Conservation (phyloP, 2,113 vertebrate genomes). For the Megaleporinus macrocephalus region DNA sequence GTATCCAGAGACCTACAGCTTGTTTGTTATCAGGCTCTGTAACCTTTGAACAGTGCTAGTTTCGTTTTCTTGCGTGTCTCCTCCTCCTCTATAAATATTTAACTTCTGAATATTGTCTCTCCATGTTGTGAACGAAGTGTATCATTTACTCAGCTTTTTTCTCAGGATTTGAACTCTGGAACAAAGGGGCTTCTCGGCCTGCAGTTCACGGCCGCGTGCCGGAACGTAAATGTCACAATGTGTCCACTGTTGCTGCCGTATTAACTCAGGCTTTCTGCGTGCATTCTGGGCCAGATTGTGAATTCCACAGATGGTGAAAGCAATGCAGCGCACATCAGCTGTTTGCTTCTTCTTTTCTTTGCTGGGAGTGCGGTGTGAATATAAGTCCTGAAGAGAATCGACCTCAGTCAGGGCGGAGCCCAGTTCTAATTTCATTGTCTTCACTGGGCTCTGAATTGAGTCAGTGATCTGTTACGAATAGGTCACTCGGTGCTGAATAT, state of each 20-base stretch:
- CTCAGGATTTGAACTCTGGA: constrained; percentile 59
- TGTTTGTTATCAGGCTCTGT: constrained; percentile 5
- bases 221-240: constrained; percentile 67
- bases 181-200: constrained; percentile 69
- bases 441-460: constrained; percentile 65
- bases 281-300: constrained; percentile 51
- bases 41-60: not conserved
- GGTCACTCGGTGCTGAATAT: constrained; percentile 73
- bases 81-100: constrained; percentile 50
- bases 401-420: constrained; percentile 47
- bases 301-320: constrained; percentile 23
- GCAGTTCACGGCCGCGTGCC: constrained; percentile 45
- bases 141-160: constrained; percentile 58
- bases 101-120: constrained; percentile 13
- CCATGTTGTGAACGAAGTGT: constrained; percentile 39
- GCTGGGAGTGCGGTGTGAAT: not conserved
- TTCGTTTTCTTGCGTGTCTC: not conserved
- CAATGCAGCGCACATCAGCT: not conserved
- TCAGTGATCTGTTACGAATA: constrained; percentile 71
- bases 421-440: constrained; percentile 59
- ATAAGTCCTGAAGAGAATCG: constrained; percentile 11
- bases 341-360: not conserved
- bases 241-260: constrained; percentile 63
- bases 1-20: not conserved
- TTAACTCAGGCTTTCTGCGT: constrained; percentile 59